Conservation (phyloP, 2,888 invertebrate species). For the Drosophila acutilabella region DNA sequence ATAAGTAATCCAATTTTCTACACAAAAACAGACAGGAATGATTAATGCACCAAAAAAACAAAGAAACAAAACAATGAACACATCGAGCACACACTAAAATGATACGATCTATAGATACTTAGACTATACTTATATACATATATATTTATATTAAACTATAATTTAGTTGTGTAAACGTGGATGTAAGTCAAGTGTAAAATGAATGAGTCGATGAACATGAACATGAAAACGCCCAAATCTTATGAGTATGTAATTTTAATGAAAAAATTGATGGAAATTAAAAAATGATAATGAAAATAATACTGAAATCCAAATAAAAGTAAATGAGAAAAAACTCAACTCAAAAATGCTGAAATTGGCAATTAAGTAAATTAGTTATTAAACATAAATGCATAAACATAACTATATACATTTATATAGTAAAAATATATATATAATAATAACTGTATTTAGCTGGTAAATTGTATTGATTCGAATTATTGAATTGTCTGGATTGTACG, state of each 20-base stretch:
- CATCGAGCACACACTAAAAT: slow-evolving; percentile 67
- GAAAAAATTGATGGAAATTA: slow-evolving; percentile 9
- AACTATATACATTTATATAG: slow-evolving; percentile 8
- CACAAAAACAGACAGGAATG: slow-evolving; percentile 37
- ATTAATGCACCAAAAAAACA: slow-evolving; percentile 36
- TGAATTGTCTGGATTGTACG: background rate
- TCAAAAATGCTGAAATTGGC: slow-evolving; percentile 74
- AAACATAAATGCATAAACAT: slow-evolving; percentile 11
- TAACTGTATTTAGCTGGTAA: slow-evolving; percentile 27
- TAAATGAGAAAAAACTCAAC: slow-evolving; percentile 40
- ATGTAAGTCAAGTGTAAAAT: slow-evolving; percentile 68
- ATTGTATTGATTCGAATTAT: slow-evolving; percentile 18
- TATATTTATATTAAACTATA: slow-evolving; percentile 36
- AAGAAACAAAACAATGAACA: slow-evolving; percentile 22
- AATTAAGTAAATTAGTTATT: slow-evolving; percentile 65
- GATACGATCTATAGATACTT: slow-evolving; percentile 44
- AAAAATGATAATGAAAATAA: slow-evolving; percentile 41
- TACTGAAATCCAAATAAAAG: slow-evolving; percentile 7
- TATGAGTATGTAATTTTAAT: slow-evolving; percentile 82
- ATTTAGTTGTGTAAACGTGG: slow-evolving; percentile 40
- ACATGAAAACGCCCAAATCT: slow-evolving; percentile 83
- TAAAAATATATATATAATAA: no score
- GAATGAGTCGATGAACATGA: slow-evolving; percentile 64
- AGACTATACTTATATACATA: slow-evolving; percentile 33
- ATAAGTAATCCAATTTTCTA: slow-evolving; percentile 63